phyloP scores from a whole-genome alignment of 1,140 invertebrate species.

The Halotydeus destructor region DNA sequence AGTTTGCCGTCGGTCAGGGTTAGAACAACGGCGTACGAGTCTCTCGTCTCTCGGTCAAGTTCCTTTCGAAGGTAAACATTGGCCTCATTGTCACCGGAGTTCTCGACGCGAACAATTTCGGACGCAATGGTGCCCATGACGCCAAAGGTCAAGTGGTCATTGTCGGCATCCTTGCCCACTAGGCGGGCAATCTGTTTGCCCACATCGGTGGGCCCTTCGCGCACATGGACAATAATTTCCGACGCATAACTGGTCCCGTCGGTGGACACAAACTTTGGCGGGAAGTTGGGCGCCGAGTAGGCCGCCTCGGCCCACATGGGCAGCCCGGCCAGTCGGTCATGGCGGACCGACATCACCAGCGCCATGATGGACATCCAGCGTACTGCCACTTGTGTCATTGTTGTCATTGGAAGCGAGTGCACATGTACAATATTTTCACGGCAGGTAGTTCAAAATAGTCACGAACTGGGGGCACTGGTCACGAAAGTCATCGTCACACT shows the following conservation, averaged over 20 bases:
- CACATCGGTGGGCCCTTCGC: slow-evolving; percentile 27
- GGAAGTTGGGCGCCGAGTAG: too few relatives aligned
- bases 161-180: slow-evolving; percentile 57
- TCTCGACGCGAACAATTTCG: slow-evolving; percentile 62
- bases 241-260: neutral
- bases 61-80: slow-evolving; percentile 67
- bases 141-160: slow-evolving; percentile 58
- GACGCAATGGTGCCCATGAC: slow-evolving; percentile 48
- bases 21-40: slow-evolving; percentile 66
- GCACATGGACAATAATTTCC: slow-evolving; percentile 20
- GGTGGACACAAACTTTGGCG: slow-evolving; percentile 1
- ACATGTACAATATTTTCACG: too few relatives aligned
- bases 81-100: slow-evolving; percentile 51
- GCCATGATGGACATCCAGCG: too few relatives aligned
- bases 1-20: slow-evolving; percentile 70
- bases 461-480: too few relatives aligned
- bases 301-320: too few relatives aligned
- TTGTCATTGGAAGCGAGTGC: too few relatives aligned
- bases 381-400: too few relatives aligned
- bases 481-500: too few relatives aligned
- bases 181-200: slow-evolving; percentile 62
- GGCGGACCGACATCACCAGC: too few relatives aligned
- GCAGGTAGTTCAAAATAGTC: too few relatives aligned
- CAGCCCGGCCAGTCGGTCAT: too few relatives aligned
- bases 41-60: slow-evolving; percentile 62